Evolutionary conservation across 2,113 vertebrate species (phyloP), one percentile per base, ranked within the genome.

Genomic region (Anoura caudifer): DNA sequence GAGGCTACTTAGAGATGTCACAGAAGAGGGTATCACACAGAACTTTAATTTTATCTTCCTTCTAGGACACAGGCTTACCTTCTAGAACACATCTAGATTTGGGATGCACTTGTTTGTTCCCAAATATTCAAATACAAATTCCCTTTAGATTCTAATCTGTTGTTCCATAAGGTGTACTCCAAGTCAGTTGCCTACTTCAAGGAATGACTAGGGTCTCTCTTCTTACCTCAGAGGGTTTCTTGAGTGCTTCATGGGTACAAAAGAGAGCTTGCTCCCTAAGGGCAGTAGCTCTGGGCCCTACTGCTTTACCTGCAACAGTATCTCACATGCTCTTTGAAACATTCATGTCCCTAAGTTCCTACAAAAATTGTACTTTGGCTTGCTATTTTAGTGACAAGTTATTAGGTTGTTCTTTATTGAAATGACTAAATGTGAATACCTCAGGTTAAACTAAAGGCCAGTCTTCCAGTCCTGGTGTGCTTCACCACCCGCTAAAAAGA

Each of bases 1-100:
- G 33, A 56, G n/a, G 14, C 67, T 56, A 36, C 24, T 83, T 13
- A 5, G 38, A 33, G n/a, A 41, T 13, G 1, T 43, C 43, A 14
- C 2, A 2, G 11, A 31, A 61, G 12, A 15, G 2, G 16, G 0
- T 3, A 31, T 59, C 45, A 24, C 4, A 2, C 0, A 43, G 41
- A 67, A 69, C 6, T 50, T 73, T 33, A 87, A 43, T 20, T 63
- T 24, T 76, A n/a, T 26, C n/a, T 93, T 59, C 38, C 38, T 73
- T 67, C 16, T 33, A 47, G 65, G 38, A 83, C 47, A 67, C 3
- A 15, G 22, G 26, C 22, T 15, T 45, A 26, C 11, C 10, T n/a
- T n/a, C n/a, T n/a, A n/a, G n/a, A n/a, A n/a, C 6, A 15, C 33
- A 1, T 26, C 12, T n/a, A 59, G 50, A 84, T 52, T 1, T 43